Base-by-base conservation (phyloP, 2,797 vertebrate species). In the Erethizon dorsatum region DNA sequence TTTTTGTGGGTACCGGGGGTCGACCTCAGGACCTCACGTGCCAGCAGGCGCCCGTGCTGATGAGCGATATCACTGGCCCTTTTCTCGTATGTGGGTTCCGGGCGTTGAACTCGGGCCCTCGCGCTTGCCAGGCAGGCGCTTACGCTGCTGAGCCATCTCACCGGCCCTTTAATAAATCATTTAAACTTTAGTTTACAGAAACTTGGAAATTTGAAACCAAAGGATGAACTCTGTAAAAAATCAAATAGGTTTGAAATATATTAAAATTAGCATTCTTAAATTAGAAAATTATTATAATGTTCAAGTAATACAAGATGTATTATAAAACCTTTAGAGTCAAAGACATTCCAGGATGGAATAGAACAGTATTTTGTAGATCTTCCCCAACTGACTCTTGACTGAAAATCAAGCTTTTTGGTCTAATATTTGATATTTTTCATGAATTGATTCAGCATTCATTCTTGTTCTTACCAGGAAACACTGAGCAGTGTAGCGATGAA, bases 161-260 rank as follows among this genome's bases (percentile, higher is more conserved):
- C 37, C 37, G 37, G 37, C 37, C 37, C 37, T 90, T 89, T 13
- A 84, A 80, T 20, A 37, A 92, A 88, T 73, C 0, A 80, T 41
- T 96, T 90, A 85, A 94, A 84, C 11, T 95, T 95, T 69, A 75
- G 93, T 91, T 92, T 89, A 63, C 52, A 45, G 11, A 67, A 65
- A 77, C 78, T 69, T 88, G 82, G n/a, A 8, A 56, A 93, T 59
- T 88, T 93, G 87, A 84, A 20, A 88, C 5, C 10, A 87, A 91
- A 88, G 15, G 2, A 14, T 71, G 18, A 1, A 71, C 6, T 84
- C 6, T 11, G 22, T 24, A 31, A 79, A 47, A 79, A 88, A 83
- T 22, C 79, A 88, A 20, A 24, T 45, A 52, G 1, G 4, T 57
- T 65, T 83, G 59, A 93, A 86, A 13, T 77, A 5, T 45, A 24